Evolutionary conservation across 2,888 invertebrate genomes (phyloP), one percentile per base, ranked within the genome.

Genomic region (Himalopsyche anomala): DNA sequence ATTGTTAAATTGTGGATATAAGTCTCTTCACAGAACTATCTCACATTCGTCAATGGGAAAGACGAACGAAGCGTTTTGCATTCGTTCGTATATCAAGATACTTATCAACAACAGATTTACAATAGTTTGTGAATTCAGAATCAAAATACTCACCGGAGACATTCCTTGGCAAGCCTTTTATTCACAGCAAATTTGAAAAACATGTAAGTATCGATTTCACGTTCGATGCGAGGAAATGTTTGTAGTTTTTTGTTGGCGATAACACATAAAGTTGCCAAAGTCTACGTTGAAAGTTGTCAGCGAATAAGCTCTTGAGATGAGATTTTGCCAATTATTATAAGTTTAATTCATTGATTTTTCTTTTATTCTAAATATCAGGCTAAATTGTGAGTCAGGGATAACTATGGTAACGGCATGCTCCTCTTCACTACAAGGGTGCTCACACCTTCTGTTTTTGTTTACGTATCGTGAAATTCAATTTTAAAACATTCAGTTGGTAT

Each of bases 41-140:
- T 90, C 89, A 82, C 84, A 79, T 17, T 51, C 80, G 82, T 87
- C 82, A 84, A 83, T 55, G 82, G 90, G 90, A 91, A 90, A 91
- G 91, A 51, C 38, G 51, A 28, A 45, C 74, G 83, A 92, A 92
- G 91, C 91, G 92, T 92, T 93, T 92, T 92, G 92, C 93, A 93
- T 93, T 92, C 93, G 93, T 92, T 91, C 91, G 92, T 92, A 92
- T 91, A 92, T 93, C 93, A 93, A 93, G 93, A 93, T 93, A 90
- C 91, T 92, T 92, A 93, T 93, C 93, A 89, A 90, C 91, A 91
- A 91, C 91, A 91, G 92, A 93, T 93, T 93, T 93, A 93, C 93
- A 93, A 92, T 93, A 91, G 91, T 91, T 91, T 87, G 87, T 80
- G 86, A 83, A 86, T 82, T 87, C 86, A 87, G 82, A 86, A 84